A percentile compares a stretch with the other conserved stretches of the same genome.
Conservation (phyloP, 2,113 vertebrate genomes). For the Eulacestoma nigropectus region DNA sequence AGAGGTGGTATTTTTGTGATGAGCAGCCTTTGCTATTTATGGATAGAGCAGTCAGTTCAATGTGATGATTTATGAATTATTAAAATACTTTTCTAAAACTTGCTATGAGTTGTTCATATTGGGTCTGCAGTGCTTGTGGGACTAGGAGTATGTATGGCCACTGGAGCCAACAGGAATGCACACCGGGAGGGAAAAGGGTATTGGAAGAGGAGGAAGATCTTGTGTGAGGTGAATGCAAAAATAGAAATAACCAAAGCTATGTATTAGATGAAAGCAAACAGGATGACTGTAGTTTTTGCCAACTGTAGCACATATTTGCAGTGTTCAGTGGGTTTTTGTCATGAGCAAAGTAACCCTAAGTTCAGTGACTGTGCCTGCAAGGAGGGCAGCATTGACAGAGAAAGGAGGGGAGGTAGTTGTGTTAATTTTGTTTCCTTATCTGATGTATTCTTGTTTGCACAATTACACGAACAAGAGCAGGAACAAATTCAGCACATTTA, state of each 20-base stretch:
- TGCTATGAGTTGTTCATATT: neutral
- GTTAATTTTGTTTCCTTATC: neutral
- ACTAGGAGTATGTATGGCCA: neutral
- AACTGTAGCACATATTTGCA: neutral
- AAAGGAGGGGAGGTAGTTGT: neutral
- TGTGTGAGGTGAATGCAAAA: neutral
- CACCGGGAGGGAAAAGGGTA: accelerated
- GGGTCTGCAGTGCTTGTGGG: neutral
- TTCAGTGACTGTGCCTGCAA: neutral
- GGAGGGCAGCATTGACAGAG: neutral
- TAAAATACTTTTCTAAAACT: neutral
- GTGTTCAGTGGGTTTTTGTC: neutral
- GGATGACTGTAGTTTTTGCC: neutral
- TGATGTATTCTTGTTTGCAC: neutral
- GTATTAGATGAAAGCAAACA: neutral
- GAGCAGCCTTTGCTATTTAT: neutral
- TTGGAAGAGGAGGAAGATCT: neutral
- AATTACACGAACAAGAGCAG: neutral
- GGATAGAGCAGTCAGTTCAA: neutral
- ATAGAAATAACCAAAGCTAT: neutral
- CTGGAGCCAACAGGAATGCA: neutral
- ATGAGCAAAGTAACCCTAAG: neutral
- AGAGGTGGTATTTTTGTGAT: neutral
- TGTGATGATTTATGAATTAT: constrained; percentile 3
- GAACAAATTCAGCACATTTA: neutral